Percentiles rank a stretch among this genome's conserved stretches.
phyloP scores from a whole-genome alignment of 2,797 vertebrate species.

The Molossus alvarezi region DNA sequence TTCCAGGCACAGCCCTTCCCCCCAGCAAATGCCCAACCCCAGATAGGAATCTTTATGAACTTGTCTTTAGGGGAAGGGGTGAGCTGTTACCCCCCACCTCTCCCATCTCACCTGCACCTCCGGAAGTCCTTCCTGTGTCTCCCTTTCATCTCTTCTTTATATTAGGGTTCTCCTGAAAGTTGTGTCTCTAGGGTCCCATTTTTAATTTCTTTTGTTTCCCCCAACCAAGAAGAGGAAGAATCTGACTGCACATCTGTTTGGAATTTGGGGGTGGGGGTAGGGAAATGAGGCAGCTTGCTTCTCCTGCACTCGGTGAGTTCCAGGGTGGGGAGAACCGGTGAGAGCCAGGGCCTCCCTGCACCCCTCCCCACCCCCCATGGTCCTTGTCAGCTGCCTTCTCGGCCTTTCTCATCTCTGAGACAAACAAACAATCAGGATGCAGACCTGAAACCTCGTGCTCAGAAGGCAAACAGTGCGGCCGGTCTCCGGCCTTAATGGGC shows the following conservation, averaged over 20 bases:
- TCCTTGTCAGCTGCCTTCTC: slow-evolving; percentile 82
- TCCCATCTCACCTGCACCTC: slow-evolving; percentile 77
- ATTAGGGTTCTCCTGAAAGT: slow-evolving; percentile 77
- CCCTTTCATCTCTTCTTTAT: slow-evolving; percentile 80
- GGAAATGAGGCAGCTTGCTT: slow-evolving; percentile 76
- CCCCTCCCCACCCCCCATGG: not conserved
- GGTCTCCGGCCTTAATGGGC: slow-evolving; percentile 87
- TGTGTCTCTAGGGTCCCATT: slow-evolving; percentile 83
- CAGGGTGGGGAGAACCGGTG: slow-evolving; percentile 68
- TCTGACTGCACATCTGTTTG: slow-evolving; percentile 86
- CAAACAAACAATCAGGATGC: slow-evolving; percentile 86
- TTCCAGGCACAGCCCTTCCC: slow-evolving; percentile 50
- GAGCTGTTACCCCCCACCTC: slow-evolving; percentile 38
- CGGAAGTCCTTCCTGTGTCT: slow-evolving; percentile 80
- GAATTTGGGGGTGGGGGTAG: slow-evolving; percentile 85
- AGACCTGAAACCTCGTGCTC: slow-evolving; percentile 83
- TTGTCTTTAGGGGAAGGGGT: slow-evolving; percentile 50
- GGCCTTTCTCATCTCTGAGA: slow-evolving; percentile 81
- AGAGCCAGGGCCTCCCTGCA: slow-evolving; percentile 51
- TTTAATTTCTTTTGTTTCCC: slow-evolving; percentile 86
- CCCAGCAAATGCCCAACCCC: not conserved
- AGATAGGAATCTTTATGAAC: slow-evolving; percentile 66
- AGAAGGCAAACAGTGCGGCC: slow-evolving; percentile 78
- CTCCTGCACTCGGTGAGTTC: slow-evolving; percentile 72
- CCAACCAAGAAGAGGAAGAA: slow-evolving; percentile 82